Conservation (phyloP, 1,140 invertebrate genomes). For the Pseudachorutes palmiensis region DNA sequence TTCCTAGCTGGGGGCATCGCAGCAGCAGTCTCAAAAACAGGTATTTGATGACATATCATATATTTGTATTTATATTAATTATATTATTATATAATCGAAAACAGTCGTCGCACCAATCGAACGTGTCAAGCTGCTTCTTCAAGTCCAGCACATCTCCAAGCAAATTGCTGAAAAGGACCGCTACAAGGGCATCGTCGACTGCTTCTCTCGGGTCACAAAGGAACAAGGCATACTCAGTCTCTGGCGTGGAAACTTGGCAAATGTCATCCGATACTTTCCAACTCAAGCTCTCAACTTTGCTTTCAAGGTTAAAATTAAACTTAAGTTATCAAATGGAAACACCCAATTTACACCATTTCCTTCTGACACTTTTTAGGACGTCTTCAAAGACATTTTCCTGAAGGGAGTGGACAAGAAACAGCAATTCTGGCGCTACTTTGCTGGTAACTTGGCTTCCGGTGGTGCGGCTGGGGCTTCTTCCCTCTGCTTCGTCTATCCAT, state of each 20-base stretch:
- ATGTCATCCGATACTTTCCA: constrained; percentile 57
- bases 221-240: constrained; percentile 51
- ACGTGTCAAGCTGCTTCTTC: constrained; percentile 55
- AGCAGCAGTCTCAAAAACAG: constrained; percentile 68
- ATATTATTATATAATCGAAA: no score
- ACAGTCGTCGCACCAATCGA: constrained; percentile 51
- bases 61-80: no score
- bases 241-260: constrained; percentile 60
- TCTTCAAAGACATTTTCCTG: constrained; percentile 72
- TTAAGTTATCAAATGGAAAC: background rate
- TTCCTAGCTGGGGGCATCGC: constrained; percentile 81
- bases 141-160: constrained; percentile 49
- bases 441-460: constrained; percentile 81
- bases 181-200: constrained; percentile 50
- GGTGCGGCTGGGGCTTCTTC: constrained; percentile 89
- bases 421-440: constrained; percentile 78
- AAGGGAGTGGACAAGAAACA: constrained; percentile 74
- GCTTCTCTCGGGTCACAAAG: constrained; percentile 47
- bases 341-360: background rate
- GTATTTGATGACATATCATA: no score
- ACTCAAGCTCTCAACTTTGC: constrained; percentile 63
- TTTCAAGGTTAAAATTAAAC: constrained; percentile 47
- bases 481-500: constrained; percentile 89
- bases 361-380: background rate
- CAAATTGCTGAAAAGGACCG: constrained; percentile 48